These are phyloP conservation scores for Vanessa atalanta DNA, from an alignment of 1,140 invertebrate species.

Conservation along the genomic window DNA sequence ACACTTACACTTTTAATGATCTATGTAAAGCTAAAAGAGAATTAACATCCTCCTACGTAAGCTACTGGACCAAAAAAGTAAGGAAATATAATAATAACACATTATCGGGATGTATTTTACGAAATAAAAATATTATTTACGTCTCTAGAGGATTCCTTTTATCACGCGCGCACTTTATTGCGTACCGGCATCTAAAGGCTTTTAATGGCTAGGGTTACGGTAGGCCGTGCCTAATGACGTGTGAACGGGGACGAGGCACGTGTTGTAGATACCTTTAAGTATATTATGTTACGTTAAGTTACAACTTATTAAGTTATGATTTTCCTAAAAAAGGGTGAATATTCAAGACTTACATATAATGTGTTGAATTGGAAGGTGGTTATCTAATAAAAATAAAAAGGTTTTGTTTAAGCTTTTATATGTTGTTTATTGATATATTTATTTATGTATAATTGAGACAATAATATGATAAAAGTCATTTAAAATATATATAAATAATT, in stretches of 20 bases:
- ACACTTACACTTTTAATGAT: too few species aligned
- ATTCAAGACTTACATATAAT: too few species aligned
- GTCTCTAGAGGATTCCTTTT: slow-evolving; percentile 1
- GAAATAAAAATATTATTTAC: slow-evolving; percentile 13
- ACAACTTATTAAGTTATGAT: neutral
- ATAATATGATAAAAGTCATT: too few species aligned
- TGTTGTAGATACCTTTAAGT: neutral
- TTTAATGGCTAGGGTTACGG: slow-evolving; percentile 23
- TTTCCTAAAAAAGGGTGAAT: neutral
- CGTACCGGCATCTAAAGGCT: slow-evolving; percentile 18
- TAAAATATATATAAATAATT: too few species aligned
- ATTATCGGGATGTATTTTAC: neutral
- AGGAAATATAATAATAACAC: neutral
- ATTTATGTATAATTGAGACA: too few species aligned
- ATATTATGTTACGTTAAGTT: neutral
- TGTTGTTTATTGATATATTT: too few species aligned
- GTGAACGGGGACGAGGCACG: slow-evolving; percentile 3
- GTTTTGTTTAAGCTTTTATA: too few species aligned
- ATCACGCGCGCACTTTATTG: slow-evolving; percentile 18
- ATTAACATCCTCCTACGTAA: too few species aligned
- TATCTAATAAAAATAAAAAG: too few species aligned
- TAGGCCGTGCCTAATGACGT: slow-evolving; percentile 21
- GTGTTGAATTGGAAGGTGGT: too few species aligned
- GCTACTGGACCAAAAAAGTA: too few species aligned
- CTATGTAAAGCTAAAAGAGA: too few species aligned